Conservation (phyloP, 2,797 vertebrate genomes). For the Aphelocoma californica region DNA sequence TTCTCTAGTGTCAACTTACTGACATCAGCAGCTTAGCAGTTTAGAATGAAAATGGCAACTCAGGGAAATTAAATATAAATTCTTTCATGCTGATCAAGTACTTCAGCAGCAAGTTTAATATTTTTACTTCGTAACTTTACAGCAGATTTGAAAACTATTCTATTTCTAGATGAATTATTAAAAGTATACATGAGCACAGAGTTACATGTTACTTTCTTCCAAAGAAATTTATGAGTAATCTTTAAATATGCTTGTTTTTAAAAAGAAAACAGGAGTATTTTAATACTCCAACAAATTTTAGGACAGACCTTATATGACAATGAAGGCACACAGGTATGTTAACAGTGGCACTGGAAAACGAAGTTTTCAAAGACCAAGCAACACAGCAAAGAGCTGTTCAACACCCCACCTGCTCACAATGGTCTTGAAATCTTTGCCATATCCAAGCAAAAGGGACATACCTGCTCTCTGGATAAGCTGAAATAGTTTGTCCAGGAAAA, state of each 20-base stretch:
- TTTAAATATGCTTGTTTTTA: background rate
- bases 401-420: background rate
- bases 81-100: conserved; percentile 4
- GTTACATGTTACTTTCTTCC: background rate
- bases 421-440: background rate
- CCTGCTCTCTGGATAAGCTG: background rate
- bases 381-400: background rate
- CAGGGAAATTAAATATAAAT: conserved; percentile 18
- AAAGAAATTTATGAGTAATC: background rate
- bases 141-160: background rate
- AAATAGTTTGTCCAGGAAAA: background rate
- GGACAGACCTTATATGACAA: background rate
- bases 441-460: background rate
- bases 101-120: background rate
- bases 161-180: background rate
- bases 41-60: conserved; percentile 26
- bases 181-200: background rate
- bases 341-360: background rate
- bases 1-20: background rate
- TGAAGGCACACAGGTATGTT: background rate
- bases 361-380: background rate
- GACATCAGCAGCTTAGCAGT: background rate
- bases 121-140: background rate
- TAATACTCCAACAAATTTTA: background rate
- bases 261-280: background rate